phyloP scores from a whole-genome alignment of 2,797 vertebrate genomes.

The Eleutherodactylus coqui region DNA sequence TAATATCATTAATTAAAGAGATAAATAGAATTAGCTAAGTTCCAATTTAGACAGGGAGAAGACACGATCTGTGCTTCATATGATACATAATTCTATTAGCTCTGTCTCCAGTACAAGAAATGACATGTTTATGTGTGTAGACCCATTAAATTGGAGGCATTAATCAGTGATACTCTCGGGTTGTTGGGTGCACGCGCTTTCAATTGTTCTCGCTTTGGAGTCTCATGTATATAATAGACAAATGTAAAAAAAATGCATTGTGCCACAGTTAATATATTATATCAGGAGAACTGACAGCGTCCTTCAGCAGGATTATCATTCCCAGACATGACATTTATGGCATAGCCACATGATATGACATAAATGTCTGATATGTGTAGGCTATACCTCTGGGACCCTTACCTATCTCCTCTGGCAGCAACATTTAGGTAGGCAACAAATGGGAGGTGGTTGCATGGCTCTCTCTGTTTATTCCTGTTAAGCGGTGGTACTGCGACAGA shows the following conservation, averaged over 20 bases:
- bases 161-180: neutral
- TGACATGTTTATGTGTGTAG: constrained; percentile 26
- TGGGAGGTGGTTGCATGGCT: neutral
- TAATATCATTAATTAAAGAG: constrained; percentile 51
- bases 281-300: neutral
- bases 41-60: constrained; percentile 22
- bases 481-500: no score
- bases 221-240: neutral
- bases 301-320: neutral
- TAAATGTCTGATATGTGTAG: neutral
- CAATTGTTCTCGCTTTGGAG: neutral
- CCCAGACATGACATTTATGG: neutral
- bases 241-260: neutral
- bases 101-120: neutral
- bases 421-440: neutral
- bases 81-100: neutral
- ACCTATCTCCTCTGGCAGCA: neutral
- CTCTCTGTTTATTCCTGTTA: no score
- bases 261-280: neutral
- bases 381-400: no score
- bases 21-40: constrained; percentile 50
- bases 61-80: neutral
- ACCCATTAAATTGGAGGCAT: neutral
- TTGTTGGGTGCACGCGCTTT: neutral
- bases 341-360: neutral